A percentile compares a stretch with the other conserved stretches of the same genome.
Evolutionary conservation across 2,888 invertebrate species (phyloP).

Genomic region (Trilocha varians): DNA sequence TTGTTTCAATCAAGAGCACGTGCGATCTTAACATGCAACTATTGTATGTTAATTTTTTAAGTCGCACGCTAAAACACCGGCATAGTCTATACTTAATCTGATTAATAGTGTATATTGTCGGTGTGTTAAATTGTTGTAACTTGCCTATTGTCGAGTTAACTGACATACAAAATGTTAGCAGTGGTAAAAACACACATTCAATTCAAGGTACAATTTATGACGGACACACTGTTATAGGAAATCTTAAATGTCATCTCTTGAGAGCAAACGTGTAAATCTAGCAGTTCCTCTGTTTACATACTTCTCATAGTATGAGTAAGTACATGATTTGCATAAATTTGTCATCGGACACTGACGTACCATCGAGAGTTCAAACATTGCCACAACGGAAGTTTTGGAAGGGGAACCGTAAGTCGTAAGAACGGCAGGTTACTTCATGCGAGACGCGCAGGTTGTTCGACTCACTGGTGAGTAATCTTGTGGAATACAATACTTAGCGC

Average conservation of each 20-base stretch:
- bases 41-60: conserved; percentile 61
- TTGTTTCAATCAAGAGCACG: conserved; percentile 58
- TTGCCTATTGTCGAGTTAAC: no score
- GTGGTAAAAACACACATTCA: no score
- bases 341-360: background rate
- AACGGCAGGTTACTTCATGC: conserved; percentile 31
- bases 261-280: no score
- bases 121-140: background rate
- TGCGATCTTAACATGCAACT: conserved; percentile 45
- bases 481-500: conserved; percentile 4
- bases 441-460: conserved; percentile 35
- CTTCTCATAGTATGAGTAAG: no score
- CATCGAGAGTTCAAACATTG: conserved; percentile 7
- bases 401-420: conserved; percentile 35
- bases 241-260: no score
- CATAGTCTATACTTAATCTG: background rate
- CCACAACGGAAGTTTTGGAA: conserved; percentile 24
- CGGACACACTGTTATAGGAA: no score
- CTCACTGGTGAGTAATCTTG: conserved; percentile 24
- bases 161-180: no score
- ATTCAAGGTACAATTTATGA: no score
- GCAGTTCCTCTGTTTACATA: no score
- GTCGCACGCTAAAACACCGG: conserved; percentile 31
- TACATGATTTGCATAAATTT: background rate
- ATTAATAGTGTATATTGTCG: no score